phyloP scores from a whole-genome alignment of 2,888 invertebrate genomes.

The Odontocolon sp. region DNA sequence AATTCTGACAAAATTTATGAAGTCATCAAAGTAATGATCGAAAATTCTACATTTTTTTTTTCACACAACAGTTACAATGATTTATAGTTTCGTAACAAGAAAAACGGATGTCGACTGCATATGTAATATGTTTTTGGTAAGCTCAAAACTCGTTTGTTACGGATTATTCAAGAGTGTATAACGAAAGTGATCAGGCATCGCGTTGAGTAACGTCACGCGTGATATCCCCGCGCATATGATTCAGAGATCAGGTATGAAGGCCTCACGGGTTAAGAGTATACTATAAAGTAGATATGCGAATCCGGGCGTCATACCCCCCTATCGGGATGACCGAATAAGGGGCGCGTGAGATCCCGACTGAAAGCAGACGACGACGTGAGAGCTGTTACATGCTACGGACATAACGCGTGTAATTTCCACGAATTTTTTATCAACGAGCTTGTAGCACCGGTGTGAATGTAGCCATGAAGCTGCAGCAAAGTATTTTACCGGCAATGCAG shows the following conservation, averaged over 20 bases:
- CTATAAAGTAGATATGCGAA: slow-evolving; percentile 17
- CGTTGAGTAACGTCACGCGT: slow-evolving; percentile 15
- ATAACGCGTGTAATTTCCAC: slow-evolving; percentile 24
- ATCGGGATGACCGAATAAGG: slow-evolving; percentile 52
- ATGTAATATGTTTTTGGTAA: not conserved
- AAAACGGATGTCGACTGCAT: not conserved
- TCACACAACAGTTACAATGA: not conserved
- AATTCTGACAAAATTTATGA: no score
- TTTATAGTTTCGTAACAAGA: not conserved
- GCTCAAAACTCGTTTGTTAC: slow-evolving; percentile 25
- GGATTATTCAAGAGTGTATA: slow-evolving; percentile 29
- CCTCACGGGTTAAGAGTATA: slow-evolving; percentile 3
- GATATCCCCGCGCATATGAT: slow-evolving; percentile 38
- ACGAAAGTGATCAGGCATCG: slow-evolving; percentile 13
- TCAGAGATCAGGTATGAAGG: slow-evolving; percentile 37
- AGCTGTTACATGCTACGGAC: slow-evolving; percentile 9
- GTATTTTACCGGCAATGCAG: no score
- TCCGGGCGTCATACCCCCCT: slow-evolving; percentile 27
- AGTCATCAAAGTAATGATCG: no score
- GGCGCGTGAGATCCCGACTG: slow-evolving; percentile 21
- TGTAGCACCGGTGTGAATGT: no score
- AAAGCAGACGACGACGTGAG: not conserved
- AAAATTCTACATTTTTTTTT: no score
- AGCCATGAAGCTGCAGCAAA: no score
- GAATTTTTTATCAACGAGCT: no score